These are phyloP conservation scores for Cybosia mesomella DNA, from an alignment of 2,888 invertebrate species.

Conservation along the genomic window DNA sequence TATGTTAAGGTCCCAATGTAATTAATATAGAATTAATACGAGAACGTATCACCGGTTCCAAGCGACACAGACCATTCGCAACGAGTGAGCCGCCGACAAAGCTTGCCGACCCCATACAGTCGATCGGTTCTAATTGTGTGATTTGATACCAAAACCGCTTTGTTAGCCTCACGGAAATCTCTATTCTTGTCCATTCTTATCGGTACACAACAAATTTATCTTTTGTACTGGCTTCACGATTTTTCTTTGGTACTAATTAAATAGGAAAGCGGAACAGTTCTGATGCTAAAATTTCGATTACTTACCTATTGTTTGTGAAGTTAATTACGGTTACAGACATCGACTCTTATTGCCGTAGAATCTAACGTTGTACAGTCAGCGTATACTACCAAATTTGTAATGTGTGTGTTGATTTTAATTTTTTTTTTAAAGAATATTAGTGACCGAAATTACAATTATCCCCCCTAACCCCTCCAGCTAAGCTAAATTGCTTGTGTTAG, in stretches of 20 bases:
- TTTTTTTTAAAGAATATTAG: too few relatives aligned
- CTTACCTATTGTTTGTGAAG: not conserved
- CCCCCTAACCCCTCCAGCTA: too few relatives aligned
- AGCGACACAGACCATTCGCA: conserved; percentile 62
- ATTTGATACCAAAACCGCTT: conserved; percentile 85
- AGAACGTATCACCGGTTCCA: conserved; percentile 35
- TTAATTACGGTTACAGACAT: not conserved
- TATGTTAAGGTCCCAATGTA: too few relatives aligned
- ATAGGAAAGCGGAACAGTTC: conserved; percentile 61
- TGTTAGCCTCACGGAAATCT: conserved; percentile 81
- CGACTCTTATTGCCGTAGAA: too few relatives aligned
- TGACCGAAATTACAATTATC: too few relatives aligned
- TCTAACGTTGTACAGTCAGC: not conserved
- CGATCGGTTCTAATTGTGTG: conserved; percentile 86
- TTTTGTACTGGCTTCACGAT: conserved; percentile 70
- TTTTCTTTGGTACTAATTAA: conserved; percentile 62
- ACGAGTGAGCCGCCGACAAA: conserved; percentile 82
- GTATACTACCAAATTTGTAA: not conserved
- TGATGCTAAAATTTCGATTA: conserved; percentile 20
- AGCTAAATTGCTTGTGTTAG: too few relatives aligned
- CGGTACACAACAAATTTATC: conserved; percentile 77
- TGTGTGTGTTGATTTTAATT: too few relatives aligned
- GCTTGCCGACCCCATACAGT: conserved; percentile 73
- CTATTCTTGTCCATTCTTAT: conserved; percentile 80
- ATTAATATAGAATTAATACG: not conserved